phyloP scores from a whole-genome alignment of 2,888 invertebrate species.

The Hemistola chrysoprasaria region DNA sequence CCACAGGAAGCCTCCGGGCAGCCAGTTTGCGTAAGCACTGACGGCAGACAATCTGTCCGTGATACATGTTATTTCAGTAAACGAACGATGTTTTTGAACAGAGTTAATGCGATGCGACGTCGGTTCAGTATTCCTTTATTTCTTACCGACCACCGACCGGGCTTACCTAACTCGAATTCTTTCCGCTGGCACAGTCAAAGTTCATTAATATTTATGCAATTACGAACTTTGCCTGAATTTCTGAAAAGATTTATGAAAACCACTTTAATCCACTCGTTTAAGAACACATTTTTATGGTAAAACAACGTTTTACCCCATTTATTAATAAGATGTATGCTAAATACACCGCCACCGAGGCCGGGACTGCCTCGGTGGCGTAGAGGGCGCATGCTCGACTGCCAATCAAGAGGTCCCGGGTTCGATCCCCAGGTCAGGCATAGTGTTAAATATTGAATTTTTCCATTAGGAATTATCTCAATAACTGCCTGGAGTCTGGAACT shows the following conservation, averaged over 20 bases:
- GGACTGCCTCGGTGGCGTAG: too few species aligned
- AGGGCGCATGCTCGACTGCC: too few species aligned
- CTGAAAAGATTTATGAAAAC: conserved; percentile 8
- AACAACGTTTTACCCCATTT: too few species aligned
- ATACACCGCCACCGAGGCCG: too few species aligned
- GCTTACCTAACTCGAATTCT: conserved; percentile 9
- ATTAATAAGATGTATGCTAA: too few species aligned
- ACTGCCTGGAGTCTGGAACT: too few species aligned
- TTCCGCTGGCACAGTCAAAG: conserved; percentile 14
- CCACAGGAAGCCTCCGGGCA: conserved; percentile 22
- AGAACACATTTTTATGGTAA: too few species aligned
- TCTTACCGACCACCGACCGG: conserved; percentile 4
- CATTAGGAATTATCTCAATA: too few species aligned
- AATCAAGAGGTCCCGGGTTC: too few species aligned
- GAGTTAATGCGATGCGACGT: conserved; percentile 8
- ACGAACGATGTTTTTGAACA: conserved; percentile 7
- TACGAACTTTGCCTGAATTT: conserved; percentile 12
- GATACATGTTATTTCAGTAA: conserved; percentile 13
- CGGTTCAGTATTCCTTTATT: conserved; percentile 8
- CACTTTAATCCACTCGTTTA: too few species aligned
- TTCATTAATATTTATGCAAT: conserved; percentile 24
- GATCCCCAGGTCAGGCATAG: too few species aligned
- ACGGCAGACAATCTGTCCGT: conserved; percentile 21
- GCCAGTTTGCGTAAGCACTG: conserved; percentile 24
- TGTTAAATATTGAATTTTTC: too few species aligned